These are phyloP conservation scores for Aproaerema taeniolella DNA, from an alignment of 2,888 invertebrate species.

Conservation along the genomic window DNA sequence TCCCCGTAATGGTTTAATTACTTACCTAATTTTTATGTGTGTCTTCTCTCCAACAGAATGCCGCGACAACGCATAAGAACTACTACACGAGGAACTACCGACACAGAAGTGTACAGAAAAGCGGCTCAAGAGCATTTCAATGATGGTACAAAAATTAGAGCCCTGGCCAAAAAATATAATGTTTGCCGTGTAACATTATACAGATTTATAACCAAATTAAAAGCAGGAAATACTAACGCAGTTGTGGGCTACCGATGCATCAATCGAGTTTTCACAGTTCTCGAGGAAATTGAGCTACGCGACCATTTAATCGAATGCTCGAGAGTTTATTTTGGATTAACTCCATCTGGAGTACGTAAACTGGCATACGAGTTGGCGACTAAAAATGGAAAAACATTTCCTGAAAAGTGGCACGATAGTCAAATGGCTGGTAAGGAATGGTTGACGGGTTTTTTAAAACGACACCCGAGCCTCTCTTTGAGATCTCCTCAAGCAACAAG, in stretches of 20 bases:
- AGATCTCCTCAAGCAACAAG: conserved; percentile 19
- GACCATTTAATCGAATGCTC: conserved; percentile 19
- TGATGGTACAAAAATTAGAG: conserved; percentile 17
- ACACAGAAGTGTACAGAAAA: no score
- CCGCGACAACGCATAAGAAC: no score
- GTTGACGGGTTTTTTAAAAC: conserved; percentile 14
- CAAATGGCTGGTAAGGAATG: conserved; percentile 18
- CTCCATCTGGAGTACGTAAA: conserved; percentile 16
- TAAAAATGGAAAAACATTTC: conserved; percentile 13
- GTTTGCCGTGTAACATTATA: conserved; percentile 19
- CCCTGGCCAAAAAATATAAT: conserved; percentile 19
- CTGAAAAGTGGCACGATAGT: conserved; percentile 12
- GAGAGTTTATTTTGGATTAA: conserved; percentile 24
- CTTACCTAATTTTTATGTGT: no score
- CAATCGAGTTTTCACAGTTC: conserved; percentile 3
- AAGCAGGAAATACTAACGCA: conserved; percentile 19
- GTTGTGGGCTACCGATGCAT: conserved; percentile 20
- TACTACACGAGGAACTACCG: no score
- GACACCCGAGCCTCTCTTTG: conserved; percentile 15
- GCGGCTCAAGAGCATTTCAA: no score
- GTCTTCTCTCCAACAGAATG: no score
- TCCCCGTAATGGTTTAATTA: no score
- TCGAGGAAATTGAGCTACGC: not conserved
- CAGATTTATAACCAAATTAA: conserved; percentile 20
- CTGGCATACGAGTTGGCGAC: conserved; percentile 13